These are phyloP conservation scores for Dichetophora obliterata DNA, from an alignment of 2,888 invertebrate genomes.

Conservation along the genomic window DNA sequence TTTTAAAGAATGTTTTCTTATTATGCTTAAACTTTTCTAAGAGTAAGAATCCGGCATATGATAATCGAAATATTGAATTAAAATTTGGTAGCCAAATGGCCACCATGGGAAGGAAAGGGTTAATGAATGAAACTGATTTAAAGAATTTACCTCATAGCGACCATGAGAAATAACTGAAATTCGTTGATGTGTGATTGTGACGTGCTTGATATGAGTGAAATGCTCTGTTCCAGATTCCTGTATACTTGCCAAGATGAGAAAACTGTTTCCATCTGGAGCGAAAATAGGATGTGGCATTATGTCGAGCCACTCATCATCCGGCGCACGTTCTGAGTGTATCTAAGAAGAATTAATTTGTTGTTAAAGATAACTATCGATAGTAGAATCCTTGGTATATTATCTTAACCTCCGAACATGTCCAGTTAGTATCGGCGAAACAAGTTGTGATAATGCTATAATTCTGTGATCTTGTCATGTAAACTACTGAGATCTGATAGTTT, in stretches of 20 bases:
- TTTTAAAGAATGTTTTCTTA: no score
- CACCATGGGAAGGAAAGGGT: no score
- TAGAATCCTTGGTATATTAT: background rate
- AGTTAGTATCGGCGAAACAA: constrained; percentile 81
- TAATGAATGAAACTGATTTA: no score
- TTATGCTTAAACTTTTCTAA: no score
- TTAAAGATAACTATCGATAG: background rate
- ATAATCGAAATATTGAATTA: no score
- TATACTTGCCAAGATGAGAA: constrained; percentile 84
- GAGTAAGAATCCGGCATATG: no score
- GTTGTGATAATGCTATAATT: constrained; percentile 90
- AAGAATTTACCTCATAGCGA: constrained; percentile 82
- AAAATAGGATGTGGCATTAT: constrained; percentile 87
- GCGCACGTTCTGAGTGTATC: constrained; percentile 87
- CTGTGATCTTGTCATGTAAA: constrained; percentile 95
- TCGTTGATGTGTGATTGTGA: constrained; percentile 84
- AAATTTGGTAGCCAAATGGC: no score
- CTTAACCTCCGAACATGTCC: constrained; percentile 85
- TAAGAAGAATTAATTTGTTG: constrained; percentile 58
- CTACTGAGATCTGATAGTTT: constrained; percentile 84
- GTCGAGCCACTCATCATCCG: constrained; percentile 88
- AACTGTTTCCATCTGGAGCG: constrained; percentile 86
- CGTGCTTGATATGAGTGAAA: constrained; percentile 90
- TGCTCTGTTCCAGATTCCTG: constrained; percentile 87
- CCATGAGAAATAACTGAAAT: constrained; percentile 90